phyloP scores from a whole-genome alignment of 2,113 vertebrate genomes.

The Tachysurus fulvidraco region DNA sequence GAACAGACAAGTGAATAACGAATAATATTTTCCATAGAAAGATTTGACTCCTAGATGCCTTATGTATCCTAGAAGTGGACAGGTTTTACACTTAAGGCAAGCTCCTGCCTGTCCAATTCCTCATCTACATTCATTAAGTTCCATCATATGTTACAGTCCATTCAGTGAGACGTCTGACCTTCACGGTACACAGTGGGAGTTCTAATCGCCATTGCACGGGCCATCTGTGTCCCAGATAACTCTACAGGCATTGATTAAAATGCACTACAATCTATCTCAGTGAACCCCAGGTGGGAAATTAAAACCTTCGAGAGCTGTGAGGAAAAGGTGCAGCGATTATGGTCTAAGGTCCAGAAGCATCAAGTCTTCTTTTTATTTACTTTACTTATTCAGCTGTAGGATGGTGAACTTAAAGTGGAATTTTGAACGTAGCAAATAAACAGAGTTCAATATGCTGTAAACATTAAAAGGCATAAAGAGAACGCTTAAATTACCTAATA shows the following conservation, averaged over 20 bases:
- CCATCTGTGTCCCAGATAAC: conserved; percentile 55
- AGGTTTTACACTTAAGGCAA: background rate
- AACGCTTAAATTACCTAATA: too few relatives aligned
- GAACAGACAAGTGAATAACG: background rate
- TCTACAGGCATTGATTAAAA: conserved; percentile 59
- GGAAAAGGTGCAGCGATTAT: conserved; percentile 4
- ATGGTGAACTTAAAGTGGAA: background rate
- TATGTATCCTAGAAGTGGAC: background rate
- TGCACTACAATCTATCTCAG: conserved; percentile 37
- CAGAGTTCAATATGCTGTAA: background rate
- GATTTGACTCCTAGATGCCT: background rate
- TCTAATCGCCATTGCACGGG: conserved; percentile 38
- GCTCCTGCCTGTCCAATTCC: background rate
- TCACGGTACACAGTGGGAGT: conserved; percentile 33
- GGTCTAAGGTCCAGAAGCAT: background rate
- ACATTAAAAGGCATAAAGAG: too few relatives aligned
- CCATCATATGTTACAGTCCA: conserved; percentile 5
- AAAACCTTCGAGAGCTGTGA: conserved; percentile 46
- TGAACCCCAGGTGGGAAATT: conserved; percentile 51
- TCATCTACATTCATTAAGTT: background rate
- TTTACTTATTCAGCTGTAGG: background rate
- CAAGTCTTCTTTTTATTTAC: background rate
- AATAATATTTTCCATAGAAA: background rate
- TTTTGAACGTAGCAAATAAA: background rate
- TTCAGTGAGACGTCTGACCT: conserved; percentile 43